These are phyloP conservation scores for Rhodophaea formosa DNA, from an alignment of 2,888 invertebrate species.

Conservation along the genomic window DNA sequence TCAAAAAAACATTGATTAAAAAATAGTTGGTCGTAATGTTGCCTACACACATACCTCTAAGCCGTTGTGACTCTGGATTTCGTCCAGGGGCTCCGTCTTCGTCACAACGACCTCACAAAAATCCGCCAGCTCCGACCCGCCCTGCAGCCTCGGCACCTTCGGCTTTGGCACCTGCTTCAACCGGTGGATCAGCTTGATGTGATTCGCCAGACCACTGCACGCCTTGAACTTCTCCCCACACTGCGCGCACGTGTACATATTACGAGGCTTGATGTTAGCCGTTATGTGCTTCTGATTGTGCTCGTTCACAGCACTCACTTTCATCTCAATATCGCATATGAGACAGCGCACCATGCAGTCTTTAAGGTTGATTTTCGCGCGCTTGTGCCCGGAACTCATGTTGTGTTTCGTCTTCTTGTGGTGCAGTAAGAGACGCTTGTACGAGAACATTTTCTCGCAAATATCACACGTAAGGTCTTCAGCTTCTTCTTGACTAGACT, in stretches of 20 bases:
- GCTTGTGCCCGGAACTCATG: constrained; percentile 66
- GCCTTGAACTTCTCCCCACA: constrained; percentile 68
- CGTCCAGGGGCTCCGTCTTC: constrained; percentile 76
- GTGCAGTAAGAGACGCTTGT: constrained; percentile 61
- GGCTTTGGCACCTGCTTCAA: constrained; percentile 45
- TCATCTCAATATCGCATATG: constrained; percentile 72
- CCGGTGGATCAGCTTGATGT: constrained; percentile 71
- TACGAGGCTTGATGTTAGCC: constrained; percentile 65
- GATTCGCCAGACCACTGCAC: constrained; percentile 62
- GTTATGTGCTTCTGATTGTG: constrained; percentile 71
- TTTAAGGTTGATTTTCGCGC: constrained; percentile 66
- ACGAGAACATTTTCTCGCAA: constrained; percentile 74
- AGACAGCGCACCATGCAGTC: constrained; percentile 69
- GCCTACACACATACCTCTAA: constrained; percentile 33
- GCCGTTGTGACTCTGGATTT: constrained; percentile 76
- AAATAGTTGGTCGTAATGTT: too few relatives aligned
- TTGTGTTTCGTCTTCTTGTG: constrained; percentile 73
- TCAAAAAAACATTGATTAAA: too few relatives aligned
- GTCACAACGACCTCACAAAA: constrained; percentile 82
- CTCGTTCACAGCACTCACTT: constrained; percentile 64
- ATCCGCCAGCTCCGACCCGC: constrained; percentile 64
- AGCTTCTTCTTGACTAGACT: constrained; percentile 66
- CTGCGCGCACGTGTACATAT: constrained; percentile 69
- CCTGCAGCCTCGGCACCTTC: constrained; percentile 31
- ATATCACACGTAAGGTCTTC: constrained; percentile 73